Percentiles rank a stretch among this genome's conserved stretches.
phyloP scores from a whole-genome alignment of 1,140 invertebrate species.

The Zaprionus taronus region DNA sequence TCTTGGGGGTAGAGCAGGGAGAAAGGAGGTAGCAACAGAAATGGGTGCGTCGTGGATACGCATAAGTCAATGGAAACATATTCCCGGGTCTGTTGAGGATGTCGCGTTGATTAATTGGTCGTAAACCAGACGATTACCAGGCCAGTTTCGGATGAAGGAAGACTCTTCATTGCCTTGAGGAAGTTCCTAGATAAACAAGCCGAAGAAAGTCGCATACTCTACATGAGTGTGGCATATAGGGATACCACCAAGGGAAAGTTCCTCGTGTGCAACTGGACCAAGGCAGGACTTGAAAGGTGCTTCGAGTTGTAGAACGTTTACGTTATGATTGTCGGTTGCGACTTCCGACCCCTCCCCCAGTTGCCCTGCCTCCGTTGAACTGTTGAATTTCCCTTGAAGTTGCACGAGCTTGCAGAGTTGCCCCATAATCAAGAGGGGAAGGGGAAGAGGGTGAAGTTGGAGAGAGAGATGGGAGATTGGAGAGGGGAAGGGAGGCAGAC shows the following conservation, averaged over 20 bases:
- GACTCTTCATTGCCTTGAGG: neutral
- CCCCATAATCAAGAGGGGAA: conserved; percentile 56
- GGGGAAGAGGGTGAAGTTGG: neutral
- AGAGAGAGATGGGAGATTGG: neutral
- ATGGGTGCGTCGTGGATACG: conserved; percentile 41
- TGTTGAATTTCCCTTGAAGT: conserved; percentile 49
- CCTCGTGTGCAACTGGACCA: conserved; percentile 6
- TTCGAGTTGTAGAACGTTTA: conserved; percentile 49
- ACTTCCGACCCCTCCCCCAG: conserved; percentile 20
- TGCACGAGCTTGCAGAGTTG: conserved; percentile 31
- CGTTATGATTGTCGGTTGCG: conserved; percentile 65
- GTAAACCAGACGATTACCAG: conserved; percentile 72
- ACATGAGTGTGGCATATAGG: neutral
- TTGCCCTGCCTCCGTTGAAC: neutral
- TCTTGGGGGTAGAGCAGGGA: neutral
- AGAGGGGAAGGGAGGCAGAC: conserved; percentile 9
- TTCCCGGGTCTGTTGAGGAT: conserved; percentile 13
- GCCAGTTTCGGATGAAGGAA: conserved; percentile 26
- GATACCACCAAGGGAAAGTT: neutral
- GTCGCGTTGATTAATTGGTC: conserved; percentile 69
- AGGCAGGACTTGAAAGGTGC: conserved; percentile 25
- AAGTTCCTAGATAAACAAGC: conserved; percentile 24
- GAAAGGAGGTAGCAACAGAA: neutral
- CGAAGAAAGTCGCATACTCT: neutral
- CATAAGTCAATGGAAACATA: conserved; percentile 19